Evolutionary conservation across 2,113 vertebrate genomes (phyloP).

Genomic region (Zootoca vivipara): DNA sequence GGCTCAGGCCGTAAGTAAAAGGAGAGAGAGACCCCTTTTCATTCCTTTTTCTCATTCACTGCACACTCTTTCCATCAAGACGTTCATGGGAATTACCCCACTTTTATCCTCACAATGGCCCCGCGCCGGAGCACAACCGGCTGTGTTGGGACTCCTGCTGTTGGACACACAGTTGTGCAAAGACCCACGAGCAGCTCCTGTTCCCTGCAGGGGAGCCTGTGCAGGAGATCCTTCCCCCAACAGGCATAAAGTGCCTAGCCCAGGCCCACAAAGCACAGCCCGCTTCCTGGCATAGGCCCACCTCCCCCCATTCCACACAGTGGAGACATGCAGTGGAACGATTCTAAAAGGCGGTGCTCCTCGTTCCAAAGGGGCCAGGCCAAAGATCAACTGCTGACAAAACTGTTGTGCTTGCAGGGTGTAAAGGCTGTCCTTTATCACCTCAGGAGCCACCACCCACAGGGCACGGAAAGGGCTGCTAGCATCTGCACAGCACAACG

Average conservation of each 20-base stretch:
- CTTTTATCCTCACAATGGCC: not conserved
- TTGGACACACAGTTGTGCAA: not conserved
- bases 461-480: not conserved
- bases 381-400: slow-evolving; percentile 62
- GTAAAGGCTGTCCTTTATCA: slow-evolving; percentile 53
- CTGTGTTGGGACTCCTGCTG: not conserved
- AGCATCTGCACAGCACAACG: not conserved
- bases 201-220: not conserved
- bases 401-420: slow-evolving; percentile 27
- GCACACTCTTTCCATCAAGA: not conserved
- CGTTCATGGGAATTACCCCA: not conserved
- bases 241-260: not conserved
- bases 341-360: not conserved
- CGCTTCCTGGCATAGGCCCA: not conserved
- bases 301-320: not conserved
- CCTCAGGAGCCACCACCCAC: not conserved
- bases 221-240: not conserved
- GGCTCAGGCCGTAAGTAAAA: not conserved
- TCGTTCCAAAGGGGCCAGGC: slow-evolving; percentile 34
- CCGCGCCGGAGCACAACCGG: not conserved
- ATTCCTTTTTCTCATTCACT: not conserved
- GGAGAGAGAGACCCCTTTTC: too few relatives aligned
- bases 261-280: not conserved
- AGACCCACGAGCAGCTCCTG: not conserved
- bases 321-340: not conserved